Conservation (phyloP, 2,797 vertebrate species). For the Sebastes steindachneri region DNA sequence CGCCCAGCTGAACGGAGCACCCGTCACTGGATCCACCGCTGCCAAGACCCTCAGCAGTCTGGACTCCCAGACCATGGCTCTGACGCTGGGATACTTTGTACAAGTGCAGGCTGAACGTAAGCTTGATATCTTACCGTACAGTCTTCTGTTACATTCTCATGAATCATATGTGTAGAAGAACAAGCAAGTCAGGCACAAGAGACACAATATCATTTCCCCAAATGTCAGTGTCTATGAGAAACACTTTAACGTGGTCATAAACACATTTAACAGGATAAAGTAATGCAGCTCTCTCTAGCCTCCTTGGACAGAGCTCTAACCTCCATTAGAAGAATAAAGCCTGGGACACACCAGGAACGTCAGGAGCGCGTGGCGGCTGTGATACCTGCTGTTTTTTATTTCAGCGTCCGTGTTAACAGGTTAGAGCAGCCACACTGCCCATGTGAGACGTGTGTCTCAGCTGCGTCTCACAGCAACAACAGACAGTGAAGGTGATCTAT, state of each 20-base stretch:
- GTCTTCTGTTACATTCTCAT: not conserved
- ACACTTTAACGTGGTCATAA: not conserved
- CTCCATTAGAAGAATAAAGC: too few species aligned
- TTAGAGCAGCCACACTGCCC: too few species aligned
- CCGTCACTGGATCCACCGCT: conserved; percentile 89
- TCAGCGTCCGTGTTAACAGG: too few species aligned
- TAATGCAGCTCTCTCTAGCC: not conserved
- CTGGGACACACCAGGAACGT: too few species aligned
- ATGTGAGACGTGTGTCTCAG: too few species aligned
- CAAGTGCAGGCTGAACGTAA: conserved; percentile 97
- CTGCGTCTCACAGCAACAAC: too few species aligned
- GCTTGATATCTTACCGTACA: conserved; percentile 37
- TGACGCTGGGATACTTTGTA: conserved; percentile 95
- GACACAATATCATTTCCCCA: not conserved
- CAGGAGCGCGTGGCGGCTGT: too few species aligned
- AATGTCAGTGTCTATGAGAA: not conserved
- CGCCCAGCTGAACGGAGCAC: conserved; percentile 89
- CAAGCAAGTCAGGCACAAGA: not conserved
- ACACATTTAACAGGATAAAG: not conserved
- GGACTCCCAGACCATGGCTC: conserved; percentile 97
- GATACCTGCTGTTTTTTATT: too few species aligned
- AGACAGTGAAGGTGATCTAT: too few species aligned
- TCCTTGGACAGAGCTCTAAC: not conserved
- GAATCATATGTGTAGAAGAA: not conserved
- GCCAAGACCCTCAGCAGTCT: conserved; percentile 96